Evolutionary conservation across 1,140 invertebrate genomes (phyloP), one percentile per base, ranked within the genome.

Genomic region (Hesperophylax magnus): DNA sequence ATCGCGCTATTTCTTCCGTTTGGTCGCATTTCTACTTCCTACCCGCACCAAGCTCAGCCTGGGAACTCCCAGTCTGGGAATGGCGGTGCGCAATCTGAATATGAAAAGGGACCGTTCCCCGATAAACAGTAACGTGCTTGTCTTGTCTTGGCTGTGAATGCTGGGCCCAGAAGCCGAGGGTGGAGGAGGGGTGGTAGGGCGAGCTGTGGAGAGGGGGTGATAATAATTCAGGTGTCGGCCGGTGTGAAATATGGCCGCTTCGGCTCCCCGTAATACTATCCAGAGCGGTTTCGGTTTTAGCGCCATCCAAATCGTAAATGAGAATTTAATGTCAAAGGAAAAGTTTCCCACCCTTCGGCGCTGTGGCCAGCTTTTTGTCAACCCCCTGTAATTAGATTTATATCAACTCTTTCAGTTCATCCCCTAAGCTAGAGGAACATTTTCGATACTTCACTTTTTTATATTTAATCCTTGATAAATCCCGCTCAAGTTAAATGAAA

Each of bases 191-290:
- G 11, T 9, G 39, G 1, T 0, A 11, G 14, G 39, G 39, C 11
- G 39, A 47, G 39, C 9, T 47, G 39, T 47, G 39, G 39, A 11
- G 11, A 8, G 11, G 39, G 34, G 53, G 22, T 58, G 27, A 77
- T 77, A 77, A 77, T 77, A 77, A 77, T 47, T 77, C 75, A 77
- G 75, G 75, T 77, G 75, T 77, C 75, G 39, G 75, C 56, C 54
- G 58, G 20, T 39, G 56, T 77, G 58, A 77, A 77, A 47, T 61
- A 77, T 77, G 54, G 75, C 56, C 75, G n/a, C 56, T 34, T 39
- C 56, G 18, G 27, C 75, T 20, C 47, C 18, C 63, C 63, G 24
- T 22, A n/a, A 67, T 34, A 67, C 63, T 31, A 31, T 31, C 14
- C 63, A 67, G 63, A 27, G 24, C 63, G 63, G 24, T 31, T 67